Base-by-base conservation (phyloP, 37 sponge, comb jelly and placozoan species). In the Sycon ciliatum region DNA sequence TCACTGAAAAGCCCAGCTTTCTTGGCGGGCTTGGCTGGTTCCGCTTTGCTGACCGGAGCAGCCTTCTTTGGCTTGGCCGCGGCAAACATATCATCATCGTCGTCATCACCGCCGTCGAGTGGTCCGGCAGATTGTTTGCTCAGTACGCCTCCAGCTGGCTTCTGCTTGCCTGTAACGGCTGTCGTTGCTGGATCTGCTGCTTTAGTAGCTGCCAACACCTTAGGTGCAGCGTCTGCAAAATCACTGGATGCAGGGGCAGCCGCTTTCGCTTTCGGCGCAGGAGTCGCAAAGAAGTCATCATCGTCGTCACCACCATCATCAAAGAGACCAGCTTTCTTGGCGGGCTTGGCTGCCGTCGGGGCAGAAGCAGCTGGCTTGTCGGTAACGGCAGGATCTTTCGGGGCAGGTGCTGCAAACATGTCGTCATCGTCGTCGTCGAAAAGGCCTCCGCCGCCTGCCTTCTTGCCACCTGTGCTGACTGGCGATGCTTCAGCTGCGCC, bases 81-180 rank as follows among this genome's bases (percentile, higher is more conserved):
- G 5, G 49, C 49, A 42, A 42, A 42, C 49, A 42, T 9, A 42
- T 42, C 49, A 13, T 39, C 2, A n/a, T n/a, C n/a, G n/a, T n/a
- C n/a, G 71, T 70, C 71, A 33, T 73, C 73, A 33, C 56, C 49
- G 49, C 9, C 49, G 9, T 18, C 49, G 13, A 42, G n/a, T 9
- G 7, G 7, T 60, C 63, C 63, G 7, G 16, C 9, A 9, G 63
- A 24, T 60, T 9, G 22, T 18, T 60, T 60, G 31, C 9, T 24
- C 7, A 60, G n/a, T n/a, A 88, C 89, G n/a, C 85, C 89, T 2
- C 89, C 89, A 9, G 84, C 81, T 38, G 89, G 89, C 56, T 87
- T 81, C 79, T 81, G 49, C 32, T 60, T 60, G 75, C 16, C 58
- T 55, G 39, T 63, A 52, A 5, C 71, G 73, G 3, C n/a, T n/a